Conservation (phyloP, 2,888 invertebrate genomes). For the Megastigmus dorsalis region DNA sequence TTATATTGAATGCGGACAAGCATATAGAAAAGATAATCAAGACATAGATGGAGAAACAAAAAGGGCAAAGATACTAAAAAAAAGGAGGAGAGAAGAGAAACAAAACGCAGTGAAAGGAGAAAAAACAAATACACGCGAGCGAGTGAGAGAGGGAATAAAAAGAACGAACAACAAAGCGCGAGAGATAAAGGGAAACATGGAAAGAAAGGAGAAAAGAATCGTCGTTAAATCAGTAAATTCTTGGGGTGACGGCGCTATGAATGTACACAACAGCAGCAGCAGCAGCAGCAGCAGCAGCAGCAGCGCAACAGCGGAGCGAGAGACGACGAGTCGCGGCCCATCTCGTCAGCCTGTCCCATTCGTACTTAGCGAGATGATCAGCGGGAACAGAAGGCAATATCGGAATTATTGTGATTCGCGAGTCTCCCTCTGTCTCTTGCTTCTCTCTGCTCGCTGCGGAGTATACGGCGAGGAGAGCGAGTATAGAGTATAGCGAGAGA, state of each 20-base stretch:
- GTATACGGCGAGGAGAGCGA: not conserved
- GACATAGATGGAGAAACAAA: conserved; percentile 46
- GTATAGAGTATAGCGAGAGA: conserved; percentile 57
- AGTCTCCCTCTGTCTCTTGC: conserved; percentile 26
- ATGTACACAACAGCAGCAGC: conserved; percentile 7
- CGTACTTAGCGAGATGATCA: conserved; percentile 72
- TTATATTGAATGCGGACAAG: conserved; percentile 21
- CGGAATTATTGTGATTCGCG: conserved; percentile 73
- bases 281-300: no score
- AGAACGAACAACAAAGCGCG: conserved; percentile 37
- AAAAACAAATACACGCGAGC: conserved; percentile 13
- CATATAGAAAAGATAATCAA: conserved; percentile 41
- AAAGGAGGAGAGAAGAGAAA: not conserved
- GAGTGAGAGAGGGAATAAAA: not conserved
- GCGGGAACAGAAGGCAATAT: conserved; percentile 71
- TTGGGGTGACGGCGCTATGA: conserved; percentile 45
- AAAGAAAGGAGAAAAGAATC: conserved; percentile 46
- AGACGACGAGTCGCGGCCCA: conserved; percentile 50
- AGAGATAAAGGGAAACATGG: conserved; percentile 38
- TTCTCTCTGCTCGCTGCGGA: not conserved
- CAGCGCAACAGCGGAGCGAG: conserved; percentile 1
- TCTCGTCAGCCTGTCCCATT: conserved; percentile 61
- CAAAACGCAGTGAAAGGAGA: no score
- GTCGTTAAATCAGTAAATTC: conserved; percentile 56
- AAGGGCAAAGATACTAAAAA: conserved; percentile 27